These are phyloP conservation scores for Smithornis capensis DNA, from an alignment of 2,113 vertebrate genomes.

Conservation along the genomic window DNA sequence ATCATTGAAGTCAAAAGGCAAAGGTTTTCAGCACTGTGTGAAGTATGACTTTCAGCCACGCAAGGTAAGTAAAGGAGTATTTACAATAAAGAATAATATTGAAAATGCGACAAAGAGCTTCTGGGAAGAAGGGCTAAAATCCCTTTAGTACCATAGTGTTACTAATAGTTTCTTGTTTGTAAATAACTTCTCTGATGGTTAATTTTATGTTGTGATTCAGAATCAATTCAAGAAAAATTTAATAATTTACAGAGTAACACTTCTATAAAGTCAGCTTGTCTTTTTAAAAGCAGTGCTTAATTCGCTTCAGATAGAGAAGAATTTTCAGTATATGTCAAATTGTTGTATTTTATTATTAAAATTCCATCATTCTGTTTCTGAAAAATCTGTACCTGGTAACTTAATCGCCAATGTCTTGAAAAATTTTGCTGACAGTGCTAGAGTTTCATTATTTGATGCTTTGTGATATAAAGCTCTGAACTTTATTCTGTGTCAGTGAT, in stretches of 20 bases:
- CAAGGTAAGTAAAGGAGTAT: slow-evolving; percentile 79
- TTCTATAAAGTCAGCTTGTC: not conserved
- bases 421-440: not conserved
- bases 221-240: not conserved
- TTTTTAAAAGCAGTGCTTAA: not conserved
- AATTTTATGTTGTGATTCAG: not conserved
- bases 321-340: not conserved
- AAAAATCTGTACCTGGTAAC: not conserved
- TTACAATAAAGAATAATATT: not conserved
- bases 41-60: slow-evolving; percentile 97
- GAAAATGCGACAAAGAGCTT: not conserved
- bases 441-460: not conserved
- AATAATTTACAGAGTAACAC: not conserved
- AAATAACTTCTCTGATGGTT: not conserved
- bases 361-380: not conserved
- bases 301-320: not conserved
- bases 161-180: not conserved
- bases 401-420: not conserved
- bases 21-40: slow-evolving; percentile 98
- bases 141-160: not conserved
- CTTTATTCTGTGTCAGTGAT: not conserved
- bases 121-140: not conserved
- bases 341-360: not conserved
- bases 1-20: slow-evolving; percentile 96
- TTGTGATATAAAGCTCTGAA: not conserved